These are phyloP conservation scores for Bombyx mandarina DNA, from an alignment of 1,140 invertebrate genomes.

Conservation along the genomic window DNA sequence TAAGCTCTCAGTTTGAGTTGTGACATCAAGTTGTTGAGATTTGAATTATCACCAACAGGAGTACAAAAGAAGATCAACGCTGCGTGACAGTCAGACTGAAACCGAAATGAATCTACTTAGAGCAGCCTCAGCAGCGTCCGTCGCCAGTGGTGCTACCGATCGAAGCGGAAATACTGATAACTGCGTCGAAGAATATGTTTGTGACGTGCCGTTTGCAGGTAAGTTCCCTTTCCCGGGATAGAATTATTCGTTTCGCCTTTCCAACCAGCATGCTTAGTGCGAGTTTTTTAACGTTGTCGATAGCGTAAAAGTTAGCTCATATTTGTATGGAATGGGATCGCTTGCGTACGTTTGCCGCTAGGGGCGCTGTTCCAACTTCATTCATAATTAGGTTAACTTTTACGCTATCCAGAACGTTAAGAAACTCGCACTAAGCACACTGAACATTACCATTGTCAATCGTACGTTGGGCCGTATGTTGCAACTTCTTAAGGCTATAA, in stretches of 20 bases:
- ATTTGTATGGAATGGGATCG: too few relatives aligned
- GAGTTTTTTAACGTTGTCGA: too few relatives aligned
- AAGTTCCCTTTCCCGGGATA: constrained; percentile 42
- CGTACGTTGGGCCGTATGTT: too few relatives aligned
- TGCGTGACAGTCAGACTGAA: constrained; percentile 85
- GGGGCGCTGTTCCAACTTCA: neutral
- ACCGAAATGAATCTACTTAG: constrained; percentile 78
- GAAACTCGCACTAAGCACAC: too few relatives aligned
- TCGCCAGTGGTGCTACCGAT: constrained; percentile 65
- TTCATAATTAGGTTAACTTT: too few relatives aligned
- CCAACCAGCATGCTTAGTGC: neutral
- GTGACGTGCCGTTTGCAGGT: constrained; percentile 90
- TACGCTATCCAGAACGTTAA: too few relatives aligned
- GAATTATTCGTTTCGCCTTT: neutral
- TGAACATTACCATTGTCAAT: too few relatives aligned
- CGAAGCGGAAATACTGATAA: constrained; percentile 86
- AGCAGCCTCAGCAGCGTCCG: constrained; percentile 49
- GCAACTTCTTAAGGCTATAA: too few relatives aligned
- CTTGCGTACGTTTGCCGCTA: too few relatives aligned
- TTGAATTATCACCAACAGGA: constrained; percentile 68
- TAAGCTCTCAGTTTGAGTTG: too few relatives aligned
- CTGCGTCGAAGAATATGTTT: constrained; percentile 87
- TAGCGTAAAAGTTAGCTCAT: too few relatives aligned
- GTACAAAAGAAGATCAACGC: constrained; percentile 79
- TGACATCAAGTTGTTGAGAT: neutral